Percentiles rank a stretch among this genome's conserved stretches.
Evolutionary conservation across 2,797 vertebrate species (phyloP).

Genomic region (Anabacerthia variegaticeps): DNA sequence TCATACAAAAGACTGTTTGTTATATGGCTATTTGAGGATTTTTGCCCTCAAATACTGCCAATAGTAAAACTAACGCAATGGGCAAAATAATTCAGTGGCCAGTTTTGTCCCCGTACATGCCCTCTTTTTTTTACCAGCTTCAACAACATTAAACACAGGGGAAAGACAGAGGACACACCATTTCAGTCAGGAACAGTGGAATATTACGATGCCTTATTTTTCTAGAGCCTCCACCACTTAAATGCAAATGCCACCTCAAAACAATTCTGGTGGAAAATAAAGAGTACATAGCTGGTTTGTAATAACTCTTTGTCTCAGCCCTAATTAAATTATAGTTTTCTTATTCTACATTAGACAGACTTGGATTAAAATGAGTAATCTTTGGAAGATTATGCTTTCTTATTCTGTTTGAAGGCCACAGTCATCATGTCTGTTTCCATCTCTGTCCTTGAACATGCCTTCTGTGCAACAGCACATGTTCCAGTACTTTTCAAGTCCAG

Average conservation of each 20-base stretch:
- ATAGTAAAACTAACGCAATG: background rate
- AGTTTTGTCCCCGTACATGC: background rate
- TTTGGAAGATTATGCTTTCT: background rate
- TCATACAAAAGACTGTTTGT: background rate
- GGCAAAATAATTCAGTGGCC: background rate
- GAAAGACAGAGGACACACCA: background rate
- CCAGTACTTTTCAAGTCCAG: background rate
- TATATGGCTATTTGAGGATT: background rate
- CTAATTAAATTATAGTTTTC: background rate
- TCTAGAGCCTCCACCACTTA: background rate
- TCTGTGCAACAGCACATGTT: background rate
- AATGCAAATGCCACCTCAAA: background rate
- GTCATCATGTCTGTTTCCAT: fast-evolving
- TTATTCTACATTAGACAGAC: background rate
- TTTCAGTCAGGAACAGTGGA: background rate
- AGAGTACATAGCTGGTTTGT: background rate
- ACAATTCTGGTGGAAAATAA: background rate
- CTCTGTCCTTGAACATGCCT: background rate
- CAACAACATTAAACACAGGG: background rate
- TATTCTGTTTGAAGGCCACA: background rate
- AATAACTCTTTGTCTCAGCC: background rate
- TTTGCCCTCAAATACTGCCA: constrained; percentile 12
- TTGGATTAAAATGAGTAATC: background rate
- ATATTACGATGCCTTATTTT: background rate
- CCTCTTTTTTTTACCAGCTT: background rate